Conservation (phyloP, 2,797 vertebrate genomes). For the Philypnodon macrostomus region DNA sequence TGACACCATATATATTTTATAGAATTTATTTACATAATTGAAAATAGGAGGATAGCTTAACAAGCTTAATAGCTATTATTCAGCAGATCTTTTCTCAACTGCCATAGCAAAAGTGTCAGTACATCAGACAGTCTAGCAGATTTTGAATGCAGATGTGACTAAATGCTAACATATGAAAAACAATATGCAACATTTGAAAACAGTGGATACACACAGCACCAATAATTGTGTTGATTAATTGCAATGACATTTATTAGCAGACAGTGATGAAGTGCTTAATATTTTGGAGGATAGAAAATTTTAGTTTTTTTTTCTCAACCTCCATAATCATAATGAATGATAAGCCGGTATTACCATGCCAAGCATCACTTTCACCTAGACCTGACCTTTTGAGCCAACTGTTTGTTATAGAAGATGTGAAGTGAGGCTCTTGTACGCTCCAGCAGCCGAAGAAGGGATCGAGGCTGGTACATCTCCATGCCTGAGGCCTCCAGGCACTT, state of each 20-base stretch:
- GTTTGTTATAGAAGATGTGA: slow-evolving; percentile 38
- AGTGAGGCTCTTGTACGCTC: slow-evolving; percentile 47
- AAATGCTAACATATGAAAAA: not conserved
- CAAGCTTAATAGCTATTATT: no score
- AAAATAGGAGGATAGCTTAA: no score
- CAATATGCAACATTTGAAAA: slow-evolving; percentile 11
- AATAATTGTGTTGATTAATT: no score
- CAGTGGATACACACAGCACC: slow-evolving; percentile 16
- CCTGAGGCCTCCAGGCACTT: slow-evolving; percentile 58
- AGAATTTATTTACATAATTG: no score
- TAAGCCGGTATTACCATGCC: not conserved
- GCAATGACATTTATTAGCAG: no score
- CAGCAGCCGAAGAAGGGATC: slow-evolving; percentile 22
- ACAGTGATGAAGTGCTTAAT: not conserved
- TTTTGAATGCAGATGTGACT: not conserved
- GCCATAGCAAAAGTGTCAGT: not conserved
- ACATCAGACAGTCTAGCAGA: not conserved
- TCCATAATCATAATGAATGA: not conserved
- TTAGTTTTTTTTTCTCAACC: not conserved
- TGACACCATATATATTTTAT: no score
- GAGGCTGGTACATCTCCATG: slow-evolving; percentile 41
- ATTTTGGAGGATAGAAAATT: not conserved
- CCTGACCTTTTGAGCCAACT: slow-evolving; percentile 41
- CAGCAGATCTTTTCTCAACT: not conserved
- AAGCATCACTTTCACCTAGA: slow-evolving; percentile 6